phyloP scores from a whole-genome alignment of 2,888 invertebrate species.

The Girardia tigrina region DNA sequence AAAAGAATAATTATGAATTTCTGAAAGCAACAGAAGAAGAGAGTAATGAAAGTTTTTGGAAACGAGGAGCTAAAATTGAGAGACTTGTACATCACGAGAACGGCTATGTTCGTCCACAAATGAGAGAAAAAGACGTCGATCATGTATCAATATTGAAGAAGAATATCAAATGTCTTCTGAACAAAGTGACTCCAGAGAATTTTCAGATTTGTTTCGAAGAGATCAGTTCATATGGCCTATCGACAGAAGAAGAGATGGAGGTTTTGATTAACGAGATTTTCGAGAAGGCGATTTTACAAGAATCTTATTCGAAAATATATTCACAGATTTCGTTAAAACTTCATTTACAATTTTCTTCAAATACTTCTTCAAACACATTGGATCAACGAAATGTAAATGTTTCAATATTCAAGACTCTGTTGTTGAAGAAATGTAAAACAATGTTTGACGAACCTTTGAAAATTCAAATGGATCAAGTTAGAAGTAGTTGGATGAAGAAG shows the following conservation, averaged over 20 bases:
- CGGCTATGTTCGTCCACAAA: background rate
- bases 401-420: background rate
- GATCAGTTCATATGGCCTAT: background rate
- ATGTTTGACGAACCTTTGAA: background rate
- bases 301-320: background rate
- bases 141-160: background rate
- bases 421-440: background rate
- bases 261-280: background rate
- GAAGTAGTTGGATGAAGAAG: background rate
- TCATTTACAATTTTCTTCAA: too few species aligned
- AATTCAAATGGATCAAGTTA: background rate
- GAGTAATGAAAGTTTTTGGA: background rate
- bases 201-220: background rate
- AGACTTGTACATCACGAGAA: background rate
- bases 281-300: background rate
- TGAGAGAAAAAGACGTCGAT: background rate
- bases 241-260: background rate
- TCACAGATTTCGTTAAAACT: background rate
- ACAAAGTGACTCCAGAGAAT: slow-evolving; percentile 13
- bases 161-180: background rate
- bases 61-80: background rate
- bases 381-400: background rate
- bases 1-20: background rate
- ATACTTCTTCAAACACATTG: too few species aligned
- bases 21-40: background rate